A percentile compares a stretch with the other conserved stretches of the same genome.
phyloP scores from a whole-genome alignment of 2,797 vertebrate genomes.

The Gambelia wislizenii region DNA sequence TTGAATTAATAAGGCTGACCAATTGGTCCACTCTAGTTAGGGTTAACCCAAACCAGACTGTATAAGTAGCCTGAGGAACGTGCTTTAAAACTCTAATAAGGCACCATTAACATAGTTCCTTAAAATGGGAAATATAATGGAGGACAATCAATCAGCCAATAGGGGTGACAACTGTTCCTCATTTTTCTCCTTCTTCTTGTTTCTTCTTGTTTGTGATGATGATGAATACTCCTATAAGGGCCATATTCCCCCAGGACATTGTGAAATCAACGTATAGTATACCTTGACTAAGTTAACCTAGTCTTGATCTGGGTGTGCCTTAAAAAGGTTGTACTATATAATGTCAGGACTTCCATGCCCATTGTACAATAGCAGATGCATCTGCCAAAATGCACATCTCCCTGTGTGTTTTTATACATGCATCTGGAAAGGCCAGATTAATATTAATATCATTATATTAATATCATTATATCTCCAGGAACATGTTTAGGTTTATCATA shows the following conservation, averaged over 20 bases:
- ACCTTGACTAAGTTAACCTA: neutral
- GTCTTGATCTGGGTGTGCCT: neutral
- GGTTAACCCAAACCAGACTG: too few species aligned
- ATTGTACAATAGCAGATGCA: neutral
- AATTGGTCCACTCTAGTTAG: too few species aligned
- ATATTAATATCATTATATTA: neutral
- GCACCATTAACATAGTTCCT: neutral
- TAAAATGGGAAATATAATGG: neutral
- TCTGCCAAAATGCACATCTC: neutral
- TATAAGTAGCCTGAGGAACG: too few species aligned
- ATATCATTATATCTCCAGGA: slow-evolving; percentile 16
- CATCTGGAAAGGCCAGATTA: neutral
- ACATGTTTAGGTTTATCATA: neutral
- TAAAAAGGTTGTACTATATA: neutral
- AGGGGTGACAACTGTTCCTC: neutral
- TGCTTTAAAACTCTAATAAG: neutral
- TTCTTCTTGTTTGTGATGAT: too few species aligned
- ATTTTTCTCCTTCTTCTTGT: too few species aligned
- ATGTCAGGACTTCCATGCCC: neutral
- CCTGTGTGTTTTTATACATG: neutral
- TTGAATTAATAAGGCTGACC: too few species aligned
- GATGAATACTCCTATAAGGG: too few species aligned
- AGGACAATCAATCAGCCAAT: neutral
- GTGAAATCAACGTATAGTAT: too few species aligned
- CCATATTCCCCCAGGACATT: too few species aligned